Base-by-base conservation (phyloP, 1,140 invertebrate genomes). In the Lanistes nyassanus region DNA sequence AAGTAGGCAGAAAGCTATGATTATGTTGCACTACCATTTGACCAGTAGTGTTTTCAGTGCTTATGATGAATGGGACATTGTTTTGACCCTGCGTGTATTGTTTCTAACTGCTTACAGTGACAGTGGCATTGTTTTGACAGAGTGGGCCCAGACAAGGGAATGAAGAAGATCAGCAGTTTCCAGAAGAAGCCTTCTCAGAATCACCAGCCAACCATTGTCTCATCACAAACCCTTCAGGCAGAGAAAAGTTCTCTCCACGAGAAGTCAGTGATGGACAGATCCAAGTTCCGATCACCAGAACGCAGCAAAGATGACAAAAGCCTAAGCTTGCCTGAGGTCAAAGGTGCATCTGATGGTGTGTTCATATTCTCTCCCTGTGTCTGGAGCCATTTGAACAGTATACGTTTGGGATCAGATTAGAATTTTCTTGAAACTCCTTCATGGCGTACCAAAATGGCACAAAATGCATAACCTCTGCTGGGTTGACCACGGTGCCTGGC, bases 221-320 rank as follows among this genome's bases (percentile, higher is more conserved):
- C 83, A 19, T 83, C 82, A 62, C 86, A 83, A 3, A 83, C 84
- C 16, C 72, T 88, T 37, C 82, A 84, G 71, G 77, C 82, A 36
- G 86, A 88, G 74, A 87, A 84, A 74, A 86, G 82, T 53, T 81
- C 81, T 47, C 79, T 88, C 19, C 82, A 87, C 74, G 85, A 86
- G 21, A 86, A 87, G 72, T 67, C 66, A 1, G 56, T 79, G 5
- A 77, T 77, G 39, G 71, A 69, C 72, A 69, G 47, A 39, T n/a
- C 13, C 26, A 67, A 67, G 47, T 53, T 6, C 64, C 42, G 56
- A 9, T 36, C n/a, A n/a, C 39, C 66, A 21, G 67, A 51, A 3
- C 64, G 64, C 19, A 29, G 31, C 23, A 36, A 42, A 36, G 65
- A 31, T 53, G 62, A 31, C 55, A 80, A 81, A 74, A 74, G 80